Evolutionary conservation across 2,113 vertebrate species (phyloP).

Genomic region (Heterochromis multidens): DNA sequence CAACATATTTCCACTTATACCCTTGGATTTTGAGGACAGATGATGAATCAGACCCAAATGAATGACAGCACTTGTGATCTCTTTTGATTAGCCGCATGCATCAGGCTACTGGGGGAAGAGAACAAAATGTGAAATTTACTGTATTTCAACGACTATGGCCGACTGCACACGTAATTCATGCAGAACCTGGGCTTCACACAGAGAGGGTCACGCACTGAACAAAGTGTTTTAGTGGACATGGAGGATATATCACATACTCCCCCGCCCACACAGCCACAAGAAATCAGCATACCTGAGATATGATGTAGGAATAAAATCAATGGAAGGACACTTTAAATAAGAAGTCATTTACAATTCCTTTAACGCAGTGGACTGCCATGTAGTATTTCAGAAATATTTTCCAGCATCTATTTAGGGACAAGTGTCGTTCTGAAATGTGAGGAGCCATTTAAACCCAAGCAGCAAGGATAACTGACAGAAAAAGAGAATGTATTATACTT

Average conservation of each 20-base stretch:
- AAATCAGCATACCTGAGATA: conserved; percentile 6
- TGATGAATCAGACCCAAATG: conserved; percentile 33
- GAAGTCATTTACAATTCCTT: not conserved
- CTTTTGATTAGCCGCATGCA: conserved; percentile 20
- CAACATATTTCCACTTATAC: not conserved
- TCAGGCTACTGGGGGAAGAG: not conserved
- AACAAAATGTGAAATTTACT: not conserved
- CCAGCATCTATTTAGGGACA: conserved; percentile 6
- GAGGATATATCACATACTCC: conserved; percentile 2
- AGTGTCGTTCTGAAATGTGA: conserved; percentile 7
- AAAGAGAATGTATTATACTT: conserved; percentile 21
- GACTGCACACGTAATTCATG: not conserved
- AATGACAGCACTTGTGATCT: conserved; percentile 30
- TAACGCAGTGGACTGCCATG: not conserved
- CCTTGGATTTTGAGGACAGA: conserved; percentile 13
- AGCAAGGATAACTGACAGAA: conserved; percentile 22
- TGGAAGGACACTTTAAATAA: not conserved
- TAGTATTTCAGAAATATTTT: conserved; percentile 3
- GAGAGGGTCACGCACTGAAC: not conserved
- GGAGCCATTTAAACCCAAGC: conserved; percentile 2
- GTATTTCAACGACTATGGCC: not conserved
- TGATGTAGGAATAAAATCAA: not conserved
- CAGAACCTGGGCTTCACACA: conserved; percentile 4
- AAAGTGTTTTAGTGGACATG: conserved; percentile 10
- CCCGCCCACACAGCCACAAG: conserved; percentile 2